Percentiles rank a stretch among this genome's conserved stretches.
These are phyloP conservation scores for Monochamus saltuarius DNA, from an alignment of 1,140 invertebrate genomes.

Conservation along the genomic window DNA sequence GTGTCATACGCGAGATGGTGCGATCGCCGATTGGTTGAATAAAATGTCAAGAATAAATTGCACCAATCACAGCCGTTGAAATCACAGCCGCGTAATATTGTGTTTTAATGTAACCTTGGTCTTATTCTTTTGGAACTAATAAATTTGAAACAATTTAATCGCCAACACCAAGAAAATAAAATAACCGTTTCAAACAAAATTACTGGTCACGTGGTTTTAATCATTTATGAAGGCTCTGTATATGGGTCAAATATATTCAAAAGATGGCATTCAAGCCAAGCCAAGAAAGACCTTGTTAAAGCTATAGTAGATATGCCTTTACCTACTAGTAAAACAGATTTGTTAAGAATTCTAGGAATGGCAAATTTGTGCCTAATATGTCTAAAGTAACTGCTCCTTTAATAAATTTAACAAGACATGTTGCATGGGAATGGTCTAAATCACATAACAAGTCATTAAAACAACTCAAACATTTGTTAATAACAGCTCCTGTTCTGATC, in stretches of 20 bases:
- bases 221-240: too few relatives aligned
- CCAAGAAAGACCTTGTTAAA: neutral
- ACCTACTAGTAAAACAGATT: neutral
- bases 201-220: too few relatives aligned
- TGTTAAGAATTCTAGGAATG: slow-evolving; percentile 5
- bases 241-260: slow-evolving; percentile 10
- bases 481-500: slow-evolving; percentile 32
- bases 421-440: slow-evolving; percentile 10
- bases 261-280: slow-evolving; percentile 1
- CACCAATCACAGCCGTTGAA: too few relatives aligned
- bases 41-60: too few relatives aligned
- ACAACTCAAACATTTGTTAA: slow-evolving; percentile 6
- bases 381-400: slow-evolving; percentile 16
- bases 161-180: too few relatives aligned
- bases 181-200: too few relatives aligned
- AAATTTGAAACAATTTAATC: too few relatives aligned
- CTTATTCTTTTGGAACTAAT: too few relatives aligned
- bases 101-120: too few relatives aligned
- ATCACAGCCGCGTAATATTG: too few relatives aligned
- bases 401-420: slow-evolving; percentile 8
- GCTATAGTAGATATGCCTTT: neutral
- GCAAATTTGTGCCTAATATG: slow-evolving; percentile 18
- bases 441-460: neutral
- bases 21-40: too few relatives aligned
- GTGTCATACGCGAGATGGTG: too few relatives aligned